These are phyloP conservation scores for Rynchops niger DNA, from an alignment of 2,113 vertebrate species.

Conservation along the genomic window DNA sequence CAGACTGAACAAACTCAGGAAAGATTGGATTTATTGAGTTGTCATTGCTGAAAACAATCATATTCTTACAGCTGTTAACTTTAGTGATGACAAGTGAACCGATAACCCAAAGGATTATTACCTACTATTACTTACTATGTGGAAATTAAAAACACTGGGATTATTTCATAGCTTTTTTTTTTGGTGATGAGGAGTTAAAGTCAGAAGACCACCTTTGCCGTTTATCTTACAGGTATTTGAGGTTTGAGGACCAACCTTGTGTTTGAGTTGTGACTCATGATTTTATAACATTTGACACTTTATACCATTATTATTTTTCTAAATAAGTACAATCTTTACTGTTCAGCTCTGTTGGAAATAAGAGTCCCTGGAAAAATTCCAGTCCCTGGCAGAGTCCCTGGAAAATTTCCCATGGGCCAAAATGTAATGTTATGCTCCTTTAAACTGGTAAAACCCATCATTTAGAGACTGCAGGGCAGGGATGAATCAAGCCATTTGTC, in stretches of 20 bases:
- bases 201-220: neutral
- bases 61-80: neutral
- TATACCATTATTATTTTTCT: neutral
- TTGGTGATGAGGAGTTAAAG: neutral
- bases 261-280: neutral
- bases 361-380: neutral
- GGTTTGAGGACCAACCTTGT: neutral
- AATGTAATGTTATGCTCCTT: neutral
- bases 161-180: neutral
- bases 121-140: neutral
- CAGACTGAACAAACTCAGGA: neutral
- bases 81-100: neutral
- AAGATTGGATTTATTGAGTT: neutral
- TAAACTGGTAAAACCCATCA: neutral
- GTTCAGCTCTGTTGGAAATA: neutral
- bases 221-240: neutral
- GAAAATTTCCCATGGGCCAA: neutral
- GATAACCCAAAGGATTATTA: neutral
- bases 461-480: neutral
- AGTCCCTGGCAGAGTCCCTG: neutral
- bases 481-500: neutral
- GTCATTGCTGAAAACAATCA: neutral
- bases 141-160: neutral
- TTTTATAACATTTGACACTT: neutral
- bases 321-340: neutral